A percentile compares a stretch with the other conserved stretches of the same genome.
These are phyloP conservation scores for Climacteris rufus DNA, from an alignment of 2,113 vertebrate species.

Conservation along the genomic window DNA sequence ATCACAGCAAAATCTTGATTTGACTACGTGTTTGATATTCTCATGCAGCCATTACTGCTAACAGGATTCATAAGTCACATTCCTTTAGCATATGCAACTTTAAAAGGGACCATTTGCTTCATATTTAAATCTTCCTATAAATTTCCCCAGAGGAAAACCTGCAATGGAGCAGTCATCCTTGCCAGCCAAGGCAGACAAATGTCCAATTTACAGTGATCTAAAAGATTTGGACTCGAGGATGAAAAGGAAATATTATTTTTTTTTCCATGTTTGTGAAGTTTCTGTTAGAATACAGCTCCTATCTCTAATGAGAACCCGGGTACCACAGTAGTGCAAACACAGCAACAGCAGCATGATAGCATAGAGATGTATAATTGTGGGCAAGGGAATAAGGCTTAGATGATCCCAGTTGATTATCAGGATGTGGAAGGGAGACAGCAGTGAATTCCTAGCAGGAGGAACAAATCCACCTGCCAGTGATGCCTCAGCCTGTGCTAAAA, in stretches of 20 bases:
- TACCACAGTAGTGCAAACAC: not conserved
- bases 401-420: not conserved
- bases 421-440: not conserved
- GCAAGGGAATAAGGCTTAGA: not conserved
- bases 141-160: conserved; percentile 4
- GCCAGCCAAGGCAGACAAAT: not conserved
- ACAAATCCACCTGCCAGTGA: not conserved
- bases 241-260: not conserved
- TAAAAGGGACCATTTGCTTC: not conserved
- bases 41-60: conserved; percentile 1
- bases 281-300: not conserved
- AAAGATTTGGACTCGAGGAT: not conserved
- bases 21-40: conserved; percentile 29
- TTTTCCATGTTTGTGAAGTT: not conserved
- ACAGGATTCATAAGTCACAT: conserved; percentile 50
- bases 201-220: not conserved
- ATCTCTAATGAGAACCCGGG: not conserved
- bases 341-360: not conserved
- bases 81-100: not conserved
- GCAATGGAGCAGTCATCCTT: not conserved
- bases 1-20: conserved; percentile 15
- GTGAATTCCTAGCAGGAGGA: not conserved
- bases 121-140: not conserved
- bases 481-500: not conserved
- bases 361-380: not conserved